Base-by-base conservation (phyloP, 2,888 invertebrate genomes). In the Drosophila cracens region DNA sequence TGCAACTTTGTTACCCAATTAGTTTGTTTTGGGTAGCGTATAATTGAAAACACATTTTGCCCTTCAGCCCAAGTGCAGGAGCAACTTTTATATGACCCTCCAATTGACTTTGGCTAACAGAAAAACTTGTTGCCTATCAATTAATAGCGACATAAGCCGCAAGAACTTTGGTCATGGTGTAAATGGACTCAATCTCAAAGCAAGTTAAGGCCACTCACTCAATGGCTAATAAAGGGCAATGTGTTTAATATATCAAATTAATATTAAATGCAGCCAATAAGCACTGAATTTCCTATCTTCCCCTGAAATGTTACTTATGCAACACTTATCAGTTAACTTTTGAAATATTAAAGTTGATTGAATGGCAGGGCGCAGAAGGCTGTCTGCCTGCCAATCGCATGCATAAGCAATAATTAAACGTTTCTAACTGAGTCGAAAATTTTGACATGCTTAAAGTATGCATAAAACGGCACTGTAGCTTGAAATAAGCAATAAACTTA, bases 1-100 rank as follows among this genome's bases (percentile, higher is more conserved):
- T 82, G 82, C 76, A 90, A 90, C 80, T 90, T 90, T 91, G 79
- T 89, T 90, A 91, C 89, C 89, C 87, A 90, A 90, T 91, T 90
- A 90, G 89, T 90, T 90, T 86, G 83, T 82, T 82, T 76, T 64
- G 77, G 79, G 33, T 49, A 75, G 76, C 74, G 68, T 70, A 82
- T 87, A 87, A 89, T 79, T 83, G 82, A 89, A 89, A 87, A 88
- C 89, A 87, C 81, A 83, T 80, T 65, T 56, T 57, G 64, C 70
- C 62, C 54, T 38, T 49, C 53, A 64, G 53, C 33, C 38, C 56
- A 13, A 74, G 52, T 49, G 64, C 49, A 59, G 67, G 80, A 71
- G 70, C 63, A 85, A 87, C 83, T 87, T 85, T 84, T 74, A 82
- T 79, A 84, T 72, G 80, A 75, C 70, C 84, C 75, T 61, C 73